Evolutionary conservation across 2,888 invertebrate genomes (phyloP), one percentile per base, ranked within the genome.

Genomic region (Artemia sp.): DNA sequence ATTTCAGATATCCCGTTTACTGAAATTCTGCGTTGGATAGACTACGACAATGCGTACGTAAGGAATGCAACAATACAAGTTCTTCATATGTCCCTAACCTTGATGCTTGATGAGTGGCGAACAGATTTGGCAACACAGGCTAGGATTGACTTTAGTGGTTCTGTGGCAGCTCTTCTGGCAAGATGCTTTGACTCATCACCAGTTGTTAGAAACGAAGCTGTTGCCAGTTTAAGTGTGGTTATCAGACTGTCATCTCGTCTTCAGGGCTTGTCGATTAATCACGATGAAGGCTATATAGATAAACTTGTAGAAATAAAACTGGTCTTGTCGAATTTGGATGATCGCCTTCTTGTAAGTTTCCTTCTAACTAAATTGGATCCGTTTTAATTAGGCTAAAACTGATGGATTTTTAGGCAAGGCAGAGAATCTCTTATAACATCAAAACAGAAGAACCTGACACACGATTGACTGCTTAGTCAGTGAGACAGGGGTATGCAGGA

Each of bases 151-250:
- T 58, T 58, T 10, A 58, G 11, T 24, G 64, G 14, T 9, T 19
- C 24, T 1, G 64, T 58, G 8, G 64, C 64, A 24, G 64, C 64
- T 8, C 64, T 58, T 19, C 64, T 58, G 8, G 24, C 64, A 24
- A n/a, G 64, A n/a, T 58, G 64, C 64, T 58, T 58, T 58, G 64
- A 58, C 64, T 58, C 64, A n/a, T 58, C 64, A 8, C 64, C 64
- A n/a, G n/a, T 11, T 10, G 64, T 24, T n/a, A n/a, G 64, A 10
- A 58, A 24, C 64, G 64, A 58, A 24, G 64, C 64, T n/a, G 24
- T 58, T 58, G 64, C 14, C 64, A 19, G 64, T 58, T 24, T 58
- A 8, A 24, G 64, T 19, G 64, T 58, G n/a, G 64, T 58, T n/a
- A 58, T 58, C 11, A n/a, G 64, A n/a, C 11, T 58, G 24, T 58